A percentile compares a stretch with the other conserved stretches of the same genome.
Conservation (phyloP, 92 coral and sea anemone species). For the Actinostola sp. region DNA sequence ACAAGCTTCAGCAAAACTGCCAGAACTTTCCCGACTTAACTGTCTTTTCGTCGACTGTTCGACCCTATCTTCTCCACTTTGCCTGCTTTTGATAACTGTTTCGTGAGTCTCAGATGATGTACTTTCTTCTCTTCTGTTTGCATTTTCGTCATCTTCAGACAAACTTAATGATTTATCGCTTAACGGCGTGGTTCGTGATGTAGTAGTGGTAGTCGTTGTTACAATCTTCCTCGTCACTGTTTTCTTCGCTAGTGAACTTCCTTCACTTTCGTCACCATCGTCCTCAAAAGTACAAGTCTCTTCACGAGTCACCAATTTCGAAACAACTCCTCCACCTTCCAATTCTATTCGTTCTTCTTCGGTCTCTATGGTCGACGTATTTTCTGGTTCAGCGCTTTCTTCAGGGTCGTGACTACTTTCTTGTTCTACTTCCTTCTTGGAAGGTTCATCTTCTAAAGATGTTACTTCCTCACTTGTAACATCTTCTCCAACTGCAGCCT, state of each 20-base stretch:
- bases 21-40: constrained; percentile 17
- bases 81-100: constrained; percentile 37
- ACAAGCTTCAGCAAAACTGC: constrained; percentile 10
- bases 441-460: not conserved
- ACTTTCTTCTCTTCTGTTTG: constrained; percentile 14
- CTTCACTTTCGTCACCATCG: constrained; percentile 3
- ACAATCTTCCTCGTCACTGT: constrained; percentile 20
- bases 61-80: constrained; percentile 8
- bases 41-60: constrained; percentile 15
- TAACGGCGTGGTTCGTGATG: constrained; percentile 15
- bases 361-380: constrained; percentile 14
- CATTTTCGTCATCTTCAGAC: constrained; percentile 30
- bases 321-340: constrained; percentile 20
- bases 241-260: not conserved
- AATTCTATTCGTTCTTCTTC: constrained; percentile 19
- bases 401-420: no score
- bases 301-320: constrained; percentile 25
- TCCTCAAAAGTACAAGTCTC: constrained; percentile 24
- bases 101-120: constrained; percentile 7
- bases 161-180: constrained; percentile 4
- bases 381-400: constrained; percentile 2
- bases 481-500: not conserved
- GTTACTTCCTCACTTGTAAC: not conserved
- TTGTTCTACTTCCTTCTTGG: no score
- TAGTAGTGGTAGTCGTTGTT: constrained; percentile 25